phyloP scores from a whole-genome alignment of 2,888 invertebrate species.

The Diaprepes abbreviatus region DNA sequence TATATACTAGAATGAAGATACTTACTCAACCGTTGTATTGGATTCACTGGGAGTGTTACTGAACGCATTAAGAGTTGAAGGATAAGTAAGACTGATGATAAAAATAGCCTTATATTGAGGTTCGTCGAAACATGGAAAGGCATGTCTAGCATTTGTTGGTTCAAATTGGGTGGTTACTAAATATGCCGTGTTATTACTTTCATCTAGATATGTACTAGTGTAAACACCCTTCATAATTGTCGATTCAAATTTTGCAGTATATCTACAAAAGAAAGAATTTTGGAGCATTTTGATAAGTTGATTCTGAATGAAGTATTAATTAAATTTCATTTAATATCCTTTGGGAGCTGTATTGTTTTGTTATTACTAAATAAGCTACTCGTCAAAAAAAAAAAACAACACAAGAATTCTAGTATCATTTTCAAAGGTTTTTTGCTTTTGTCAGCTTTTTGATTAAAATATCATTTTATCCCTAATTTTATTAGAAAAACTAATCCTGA shows the following conservation, averaged over 20 bases:
- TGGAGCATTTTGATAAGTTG: too few species aligned
- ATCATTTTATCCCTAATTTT: too few species aligned
- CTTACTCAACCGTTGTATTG: slow-evolving; percentile 10
- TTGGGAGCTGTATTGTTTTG: too few species aligned
- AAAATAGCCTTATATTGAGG: slow-evolving; percentile 67
- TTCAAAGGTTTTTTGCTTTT: too few species aligned
- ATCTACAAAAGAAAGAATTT: slow-evolving; percentile 53
- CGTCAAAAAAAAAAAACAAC: too few species aligned
- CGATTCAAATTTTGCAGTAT: slow-evolving; percentile 56
- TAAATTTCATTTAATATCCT: too few species aligned
- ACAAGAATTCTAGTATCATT: too few species aligned
- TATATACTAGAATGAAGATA: too few species aligned
- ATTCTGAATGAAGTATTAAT: too few species aligned
- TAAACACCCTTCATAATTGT: slow-evolving; percentile 70
- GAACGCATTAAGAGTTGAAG: slow-evolving; percentile 53
- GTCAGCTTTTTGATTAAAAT: too few species aligned
- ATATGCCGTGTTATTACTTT: slow-evolving; percentile 56
- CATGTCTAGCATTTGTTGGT: slow-evolving; percentile 76
- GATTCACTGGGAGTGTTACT: slow-evolving; percentile 48
- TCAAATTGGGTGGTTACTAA: slow-evolving; percentile 79
- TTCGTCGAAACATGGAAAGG: slow-evolving; percentile 86
- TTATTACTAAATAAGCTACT: too few species aligned
- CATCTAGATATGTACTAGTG: slow-evolving; percentile 66
- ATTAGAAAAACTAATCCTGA: too few species aligned
- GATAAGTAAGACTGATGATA: slow-evolving; percentile 65